Conservation (phyloP, 2,797 vertebrate species). For the Sebastolobus altivelis region DNA sequence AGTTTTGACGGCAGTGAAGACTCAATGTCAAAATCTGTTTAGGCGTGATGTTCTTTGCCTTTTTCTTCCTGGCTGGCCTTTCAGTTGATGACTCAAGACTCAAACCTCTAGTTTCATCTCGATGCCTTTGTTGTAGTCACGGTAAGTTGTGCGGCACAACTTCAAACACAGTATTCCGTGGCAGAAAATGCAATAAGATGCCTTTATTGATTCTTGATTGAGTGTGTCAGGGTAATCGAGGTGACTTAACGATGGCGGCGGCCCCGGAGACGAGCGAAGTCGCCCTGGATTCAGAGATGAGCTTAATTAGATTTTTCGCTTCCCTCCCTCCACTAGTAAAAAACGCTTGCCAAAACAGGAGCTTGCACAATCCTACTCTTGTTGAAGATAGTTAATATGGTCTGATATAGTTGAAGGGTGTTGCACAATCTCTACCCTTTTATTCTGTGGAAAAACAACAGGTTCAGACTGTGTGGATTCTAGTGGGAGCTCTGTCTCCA, state of each 20-base stretch:
- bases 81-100: constrained; percentile 32
- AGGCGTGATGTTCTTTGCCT: constrained; percentile 30
- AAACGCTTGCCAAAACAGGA: constrained; percentile 21
- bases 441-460: constrained; percentile 34
- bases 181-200: constrained; percentile 3
- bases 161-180: neutral
- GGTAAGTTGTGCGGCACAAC: neutral
- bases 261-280: constrained; percentile 23
- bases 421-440: neutral
- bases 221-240: constrained; percentile 15
- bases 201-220: constrained; percentile 28
- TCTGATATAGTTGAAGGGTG: constrained; percentile 8
- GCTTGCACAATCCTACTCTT: constrained; percentile 32
- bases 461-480: constrained; percentile 41
- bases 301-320: constrained; percentile 31
- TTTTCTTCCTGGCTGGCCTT: constrained; percentile 16
- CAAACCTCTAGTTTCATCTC: constrained; percentile 20
- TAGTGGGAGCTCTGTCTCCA: constrained; percentile 9
- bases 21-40: constrained; percentile 49
- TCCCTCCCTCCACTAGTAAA: constrained; percentile 1
- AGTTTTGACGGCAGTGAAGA: constrained; percentile 35
- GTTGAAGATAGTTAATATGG: constrained; percentile 28
- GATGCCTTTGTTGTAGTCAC: constrained; percentile 28
- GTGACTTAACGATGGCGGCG: constrained; percentile 14
- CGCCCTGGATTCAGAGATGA: constrained; percentile 31